A percentile compares a stretch with the other conserved stretches of the same genome.
These are phyloP conservation scores for Egretta garzetta DNA, from an alignment of 2,113 vertebrate species.

Conservation along the genomic window DNA sequence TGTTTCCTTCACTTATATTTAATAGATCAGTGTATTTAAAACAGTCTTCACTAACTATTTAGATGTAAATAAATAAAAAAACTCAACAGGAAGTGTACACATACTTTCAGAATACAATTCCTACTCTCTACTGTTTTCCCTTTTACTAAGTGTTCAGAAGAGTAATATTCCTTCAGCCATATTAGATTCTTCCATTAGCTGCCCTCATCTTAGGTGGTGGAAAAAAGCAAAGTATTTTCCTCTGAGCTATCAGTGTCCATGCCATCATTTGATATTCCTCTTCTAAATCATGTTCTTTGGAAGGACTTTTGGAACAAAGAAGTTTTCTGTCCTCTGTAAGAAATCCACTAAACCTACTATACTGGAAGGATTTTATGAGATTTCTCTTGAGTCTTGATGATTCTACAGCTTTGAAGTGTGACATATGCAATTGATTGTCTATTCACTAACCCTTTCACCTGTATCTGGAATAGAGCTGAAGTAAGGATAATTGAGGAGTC, in stretches of 20 bases:
- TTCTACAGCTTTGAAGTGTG: conserved; percentile 19
- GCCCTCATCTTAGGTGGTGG: neutral
- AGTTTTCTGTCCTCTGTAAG: conserved; percentile 23
- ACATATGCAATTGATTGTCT: neutral
- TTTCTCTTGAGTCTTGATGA: neutral
- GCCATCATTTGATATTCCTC: neutral
- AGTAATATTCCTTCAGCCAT: neutral
- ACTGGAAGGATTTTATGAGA: neutral
- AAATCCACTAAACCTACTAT: neutral
- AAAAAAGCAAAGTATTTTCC: neutral
- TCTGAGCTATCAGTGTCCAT: neutral
- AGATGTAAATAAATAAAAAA: neutral
- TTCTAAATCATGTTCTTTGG: conserved; percentile 15
- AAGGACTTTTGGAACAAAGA: conserved; percentile 21
- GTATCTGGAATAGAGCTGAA: neutral
- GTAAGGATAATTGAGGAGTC: neutral
- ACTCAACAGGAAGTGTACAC: neutral
- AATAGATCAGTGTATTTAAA: neutral
- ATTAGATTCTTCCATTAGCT: neutral
- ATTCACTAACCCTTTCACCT: neutral
- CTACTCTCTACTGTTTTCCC: neutral
- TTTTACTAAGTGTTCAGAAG: neutral
- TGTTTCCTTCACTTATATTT: neutral
- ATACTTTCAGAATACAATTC: neutral
- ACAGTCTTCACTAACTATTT: neutral